These are phyloP conservation scores for Oxyura jamaicensis DNA, from an alignment of 2,113 vertebrate genomes.

Conservation along the genomic window DNA sequence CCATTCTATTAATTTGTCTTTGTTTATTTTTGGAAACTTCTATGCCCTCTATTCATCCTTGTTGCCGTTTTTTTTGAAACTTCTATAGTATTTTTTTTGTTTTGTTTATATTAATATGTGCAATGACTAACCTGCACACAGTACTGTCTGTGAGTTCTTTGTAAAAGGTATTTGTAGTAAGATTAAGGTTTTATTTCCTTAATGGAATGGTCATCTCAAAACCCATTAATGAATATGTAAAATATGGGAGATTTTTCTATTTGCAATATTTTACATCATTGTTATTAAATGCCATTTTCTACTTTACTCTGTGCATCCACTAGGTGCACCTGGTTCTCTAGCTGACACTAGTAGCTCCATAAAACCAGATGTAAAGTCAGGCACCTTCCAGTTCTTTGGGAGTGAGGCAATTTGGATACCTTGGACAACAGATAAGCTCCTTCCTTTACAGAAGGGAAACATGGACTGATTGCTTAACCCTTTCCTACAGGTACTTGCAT, in stretches of 20 bases:
- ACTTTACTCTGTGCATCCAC: not conserved
- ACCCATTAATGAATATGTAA: not conserved
- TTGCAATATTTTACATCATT: fast-evolving
- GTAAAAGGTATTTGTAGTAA: fast-evolving
- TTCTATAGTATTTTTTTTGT: not conserved
- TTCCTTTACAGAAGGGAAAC: not conserved
- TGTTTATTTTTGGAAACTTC: not conserved
- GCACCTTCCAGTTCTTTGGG: not conserved
- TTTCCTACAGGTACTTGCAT: not conserved
- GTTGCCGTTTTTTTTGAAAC: not conserved
- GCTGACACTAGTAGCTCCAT: not conserved
- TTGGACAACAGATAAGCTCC: not conserved
- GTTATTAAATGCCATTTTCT: not conserved
- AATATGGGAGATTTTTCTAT: not conserved
- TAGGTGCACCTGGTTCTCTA: not conserved
- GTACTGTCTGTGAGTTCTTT: not conserved
- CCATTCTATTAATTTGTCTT: not conserved
- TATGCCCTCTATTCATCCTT: not conserved
- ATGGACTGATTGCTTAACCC: not conserved
- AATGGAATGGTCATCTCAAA: not conserved
- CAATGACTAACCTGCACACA: not conserved
- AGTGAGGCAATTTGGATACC: not conserved
- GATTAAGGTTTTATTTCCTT: not conserved
- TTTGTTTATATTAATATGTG: not conserved
- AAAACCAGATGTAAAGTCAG: not conserved